Conservation (phyloP, 2,113 vertebrate genomes). For the Pollachius pollachius region DNA sequence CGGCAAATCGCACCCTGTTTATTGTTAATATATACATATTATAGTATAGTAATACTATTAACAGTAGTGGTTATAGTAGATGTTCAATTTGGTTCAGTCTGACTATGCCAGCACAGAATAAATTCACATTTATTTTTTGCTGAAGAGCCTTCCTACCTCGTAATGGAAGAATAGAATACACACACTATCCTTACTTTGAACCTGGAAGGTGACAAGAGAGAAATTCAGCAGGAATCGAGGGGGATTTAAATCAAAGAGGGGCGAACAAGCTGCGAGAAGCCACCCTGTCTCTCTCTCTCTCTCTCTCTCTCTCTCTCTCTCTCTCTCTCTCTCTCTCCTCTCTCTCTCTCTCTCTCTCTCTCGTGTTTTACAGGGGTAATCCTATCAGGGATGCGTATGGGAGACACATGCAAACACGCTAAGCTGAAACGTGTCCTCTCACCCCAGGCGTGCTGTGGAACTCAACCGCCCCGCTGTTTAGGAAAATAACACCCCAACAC, state of each 20-base stretch:
- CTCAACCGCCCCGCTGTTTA: background rate
- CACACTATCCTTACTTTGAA: slow-evolving; percentile 51
- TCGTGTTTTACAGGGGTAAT: slow-evolving; percentile 27
- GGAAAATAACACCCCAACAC: background rate
- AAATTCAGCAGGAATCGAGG: slow-evolving; percentile 33
- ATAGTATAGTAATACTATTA: no score
- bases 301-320: no score
- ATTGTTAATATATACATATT: no score
- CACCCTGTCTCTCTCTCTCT: no score
- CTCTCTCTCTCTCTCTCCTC: no score
- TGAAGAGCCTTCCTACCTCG: no score
- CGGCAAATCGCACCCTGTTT: no score
- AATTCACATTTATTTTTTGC: no score
- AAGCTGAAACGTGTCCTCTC: slow-evolving; percentile 38
- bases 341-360: no score
- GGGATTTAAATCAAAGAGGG: slow-evolving; percentile 43
- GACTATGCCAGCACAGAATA: no score
- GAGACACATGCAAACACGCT: slow-evolving; percentile 46
- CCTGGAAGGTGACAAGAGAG: slow-evolving; percentile 51
- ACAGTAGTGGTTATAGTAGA: no score
- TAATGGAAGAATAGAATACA: background rate
- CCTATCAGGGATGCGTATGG: slow-evolving; percentile 43
- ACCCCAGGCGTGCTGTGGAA: background rate
- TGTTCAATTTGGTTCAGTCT: no score
- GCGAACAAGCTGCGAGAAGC: slow-evolving; percentile 41